These are phyloP conservation scores for western clawed frog (Xenopus tropicalis) DNA, from an alignment of 2,113 vertebrate genomes.

Conservation along the genomic window UCB_Xtro_10.0 CM004450.2:49778501-49779000, in stretches of 20 bases:
- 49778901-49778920: background rate
- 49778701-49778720: background rate
- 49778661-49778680: slow-evolving; percentile 22
- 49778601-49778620: background rate
- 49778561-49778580: slow-evolving; percentile 9
- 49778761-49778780: slow-evolving; percentile 10
- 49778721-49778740: slow-evolving; percentile 1
- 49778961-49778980: too few species aligned
- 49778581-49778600: slow-evolving; percentile 10
- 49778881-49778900: background rate
- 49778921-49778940: background rate
- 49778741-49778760: background rate
- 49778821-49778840: slow-evolving; percentile 11
- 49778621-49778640: slow-evolving; percentile 6
- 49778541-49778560: slow-evolving; percentile 23
- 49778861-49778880: background rate
- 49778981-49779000: too few species aligned
- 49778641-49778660: slow-evolving; percentile 8
- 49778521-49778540: slow-evolving; percentile 11
- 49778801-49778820: slow-evolving; percentile 9
- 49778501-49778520: background rate
- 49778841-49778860: slow-evolving; percentile 18
- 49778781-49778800: slow-evolving; percentile 17
- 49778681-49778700: slow-evolving; percentile 11
- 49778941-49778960: too few species aligned